Percentiles rank a stretch among this genome's conserved stretches.
Evolutionary conservation across 1,140 invertebrate genomes (phyloP).

Genomic region (Pseudomyrmex sp.): DNA sequence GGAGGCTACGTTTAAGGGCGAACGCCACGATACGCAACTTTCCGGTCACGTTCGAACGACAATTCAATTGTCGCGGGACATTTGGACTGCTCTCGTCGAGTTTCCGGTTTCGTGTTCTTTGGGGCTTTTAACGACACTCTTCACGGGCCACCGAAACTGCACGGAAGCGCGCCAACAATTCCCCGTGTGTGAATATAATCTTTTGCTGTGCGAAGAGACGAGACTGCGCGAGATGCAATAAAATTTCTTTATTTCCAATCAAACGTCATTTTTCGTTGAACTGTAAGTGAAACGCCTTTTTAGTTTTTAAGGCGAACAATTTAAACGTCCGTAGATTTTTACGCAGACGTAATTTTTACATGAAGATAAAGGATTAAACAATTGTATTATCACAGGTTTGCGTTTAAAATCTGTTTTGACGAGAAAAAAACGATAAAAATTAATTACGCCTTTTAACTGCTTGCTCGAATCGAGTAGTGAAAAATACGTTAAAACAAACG

Average conservation of each 20-base stretch:
- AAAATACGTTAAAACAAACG: not conserved
- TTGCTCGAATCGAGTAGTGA: not conserved
- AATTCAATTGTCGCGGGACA: constrained; percentile 81
- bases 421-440: not conserved
- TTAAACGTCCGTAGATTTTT: too few species aligned
- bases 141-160: constrained; percentile 62
- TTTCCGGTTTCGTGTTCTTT: constrained; percentile 77
- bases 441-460: not conserved
- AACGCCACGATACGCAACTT: constrained; percentile 73
- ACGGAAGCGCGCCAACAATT: not conserved
- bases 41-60: constrained; percentile 79
- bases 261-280: not conserved
- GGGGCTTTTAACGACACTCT: constrained; percentile 78
- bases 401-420: not conserved
- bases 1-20: constrained; percentile 62
- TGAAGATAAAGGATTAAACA: too few species aligned
- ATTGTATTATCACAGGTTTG: too few species aligned
- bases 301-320: too few species aligned
- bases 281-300: not conserved
- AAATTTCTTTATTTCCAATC: not conserved
- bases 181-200: constrained; percentile 12
- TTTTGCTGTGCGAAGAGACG: too few species aligned
- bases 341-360: too few species aligned
- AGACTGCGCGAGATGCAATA: not conserved
- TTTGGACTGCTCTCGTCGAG: constrained; percentile 75